Evolutionary conservation across 64 coral and sea anemone genomes (phyloP), one percentile per base, ranked within the genome.

Genomic region (Pocillopora verrucosa): DNA sequence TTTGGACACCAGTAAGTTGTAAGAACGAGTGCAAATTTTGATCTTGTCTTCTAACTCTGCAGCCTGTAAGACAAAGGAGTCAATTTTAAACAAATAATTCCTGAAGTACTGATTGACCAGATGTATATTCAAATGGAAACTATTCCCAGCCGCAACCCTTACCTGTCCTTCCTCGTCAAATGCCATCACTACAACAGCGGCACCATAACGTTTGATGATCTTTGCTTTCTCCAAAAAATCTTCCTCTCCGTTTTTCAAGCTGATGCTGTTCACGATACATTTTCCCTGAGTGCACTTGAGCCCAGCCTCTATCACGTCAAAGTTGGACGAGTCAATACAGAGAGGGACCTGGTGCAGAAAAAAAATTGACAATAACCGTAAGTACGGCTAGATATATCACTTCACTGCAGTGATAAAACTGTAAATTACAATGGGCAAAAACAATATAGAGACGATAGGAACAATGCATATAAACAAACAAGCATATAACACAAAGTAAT

Each of bases 281-380:
- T 99, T 99, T 38, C 97, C 97, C n/a, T 99, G 97, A 19, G 97
- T 92, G 25, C 97, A 99, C 73, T 99, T 99, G 13, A 99, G 75
- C 12, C 97, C 97, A 65, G 97, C 93, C 67, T 99, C 97, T 17
- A 99, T 95, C 20, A 99, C 97, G 25, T 87, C 93, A 88, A 99
- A 99, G 88, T 99, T 99, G 16, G 97, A 99, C 4, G 97, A 99
- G 72, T 99, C 97, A 61, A 99, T 99, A 76, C 97, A 99, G 36
- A 99, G 82, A 34, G 97, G 97, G n/a, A 99, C 94, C 97, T 99
- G 61, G 1, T 25, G 35, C 15, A 9, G 1, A 64, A 76, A 94
- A 59, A 6, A 13, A 67, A 74, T 19, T 62, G 34, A 12, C 51
- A 25, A 51, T 62, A 17, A 2, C 70, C 22, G 19, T 72, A 56